Conservation (phyloP, 2,113 vertebrate species). For the Zosterops hypoxanthus region DNA sequence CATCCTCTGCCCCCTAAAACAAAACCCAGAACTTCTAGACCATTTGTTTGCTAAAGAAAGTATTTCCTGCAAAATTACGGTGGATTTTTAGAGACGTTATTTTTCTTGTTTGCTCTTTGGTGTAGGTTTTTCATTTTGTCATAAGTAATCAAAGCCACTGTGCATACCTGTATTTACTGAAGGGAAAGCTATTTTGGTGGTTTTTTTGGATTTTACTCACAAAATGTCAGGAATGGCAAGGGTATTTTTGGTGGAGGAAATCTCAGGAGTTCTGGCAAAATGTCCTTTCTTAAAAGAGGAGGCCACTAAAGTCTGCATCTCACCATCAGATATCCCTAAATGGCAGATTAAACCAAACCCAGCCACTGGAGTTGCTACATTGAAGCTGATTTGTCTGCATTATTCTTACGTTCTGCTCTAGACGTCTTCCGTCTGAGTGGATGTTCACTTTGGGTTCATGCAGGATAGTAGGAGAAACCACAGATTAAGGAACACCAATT, state of each 20-base stretch:
- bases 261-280: background rate
- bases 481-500: background rate
- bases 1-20: background rate
- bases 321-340: background rate
- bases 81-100: background rate
- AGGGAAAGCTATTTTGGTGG: background rate
- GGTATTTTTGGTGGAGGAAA: background rate
- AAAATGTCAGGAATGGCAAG: background rate
- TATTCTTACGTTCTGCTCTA: background rate
- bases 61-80: background rate
- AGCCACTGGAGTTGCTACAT: fast-evolving
- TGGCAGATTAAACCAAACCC: background rate
- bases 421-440: background rate
- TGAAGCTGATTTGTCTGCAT: background rate
- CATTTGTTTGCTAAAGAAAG: background rate
- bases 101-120: background rate
- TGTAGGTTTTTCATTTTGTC: background rate
- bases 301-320: background rate
- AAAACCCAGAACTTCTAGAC: background rate
- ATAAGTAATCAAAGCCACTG: background rate
- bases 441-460: background rate
- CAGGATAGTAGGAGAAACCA: background rate
- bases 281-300: background rate
- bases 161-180: background rate
- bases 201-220: background rate